Evolutionary conservation across 2,888 invertebrate species (phyloP).

Genomic region (Zonitis immaculata): DNA sequence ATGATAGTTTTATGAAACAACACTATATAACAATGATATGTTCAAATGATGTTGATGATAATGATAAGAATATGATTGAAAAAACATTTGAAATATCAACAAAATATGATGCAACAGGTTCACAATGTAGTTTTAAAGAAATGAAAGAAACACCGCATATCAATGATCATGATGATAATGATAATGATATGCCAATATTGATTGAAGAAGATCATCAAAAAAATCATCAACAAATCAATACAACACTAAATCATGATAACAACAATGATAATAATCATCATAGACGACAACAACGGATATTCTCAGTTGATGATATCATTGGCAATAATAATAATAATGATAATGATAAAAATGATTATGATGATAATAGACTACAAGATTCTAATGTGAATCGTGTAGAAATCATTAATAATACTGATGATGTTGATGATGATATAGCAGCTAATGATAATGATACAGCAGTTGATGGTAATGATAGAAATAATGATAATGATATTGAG

Average conservation of each 20-base stretch:
- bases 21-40: neutral
- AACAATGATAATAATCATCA: slow-evolving; percentile 6
- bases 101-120: neutral
- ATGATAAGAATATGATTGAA: slow-evolving; percentile 4
- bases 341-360: neutral
- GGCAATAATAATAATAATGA: slow-evolving; percentile 28
- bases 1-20: neutral
- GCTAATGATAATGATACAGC: neutral
- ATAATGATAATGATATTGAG: slow-evolving; percentile 1
- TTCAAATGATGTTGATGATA: neutral
- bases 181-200: neutral
- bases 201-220: slow-evolving; percentile 6
- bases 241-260: slow-evolving; percentile 6
- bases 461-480: neutral
- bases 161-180: neutral
- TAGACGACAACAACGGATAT: slow-evolving; percentile 29
- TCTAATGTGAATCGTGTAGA: slow-evolving; percentile 2
- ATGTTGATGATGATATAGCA: slow-evolving; percentile 6
- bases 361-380: no score
- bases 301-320: slow-evolving; percentile 41
- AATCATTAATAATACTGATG: neutral
- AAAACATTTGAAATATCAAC: neutral
- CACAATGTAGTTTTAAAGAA: neutral
- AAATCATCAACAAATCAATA: neutral
- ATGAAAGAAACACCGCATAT: neutral